Conservation (phyloP, 2,113 vertebrate genomes). For the Ciconia stormi region DNA sequence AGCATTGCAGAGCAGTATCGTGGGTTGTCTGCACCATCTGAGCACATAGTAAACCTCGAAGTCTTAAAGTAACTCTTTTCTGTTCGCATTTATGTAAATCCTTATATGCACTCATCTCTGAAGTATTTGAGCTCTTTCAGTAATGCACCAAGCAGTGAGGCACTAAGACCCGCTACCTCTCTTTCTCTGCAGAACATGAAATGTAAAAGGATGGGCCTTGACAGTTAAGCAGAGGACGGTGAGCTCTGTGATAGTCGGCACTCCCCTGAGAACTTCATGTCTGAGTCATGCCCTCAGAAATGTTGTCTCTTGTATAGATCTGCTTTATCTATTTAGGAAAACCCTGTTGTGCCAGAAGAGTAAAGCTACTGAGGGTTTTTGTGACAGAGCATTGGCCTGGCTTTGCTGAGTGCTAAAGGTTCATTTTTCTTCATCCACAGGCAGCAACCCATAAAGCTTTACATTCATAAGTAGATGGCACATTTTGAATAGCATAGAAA, state of each 20-base stretch:
- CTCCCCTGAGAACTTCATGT: neutral
- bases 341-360: neutral
- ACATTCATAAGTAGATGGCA: neutral
- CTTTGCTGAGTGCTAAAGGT: neutral
- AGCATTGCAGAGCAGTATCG: neutral
- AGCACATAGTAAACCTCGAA: neutral
- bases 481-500: neutral
- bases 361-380: neutral
- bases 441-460: neutral
- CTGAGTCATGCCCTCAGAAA: neutral
- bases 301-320: neutral
- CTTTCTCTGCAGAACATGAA: neutral
- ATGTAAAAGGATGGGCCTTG: neutral
- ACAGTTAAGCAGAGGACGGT: neutral
- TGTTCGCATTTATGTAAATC: neutral
- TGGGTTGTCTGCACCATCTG: neutral
- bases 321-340: neutral
- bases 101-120: neutral
- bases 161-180: neutral
- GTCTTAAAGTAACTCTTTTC: neutral
- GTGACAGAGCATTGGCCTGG: neutral
- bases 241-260: neutral
- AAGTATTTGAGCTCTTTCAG: neutral
- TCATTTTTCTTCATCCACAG: neutral
- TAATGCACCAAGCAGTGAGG: neutral